phyloP scores from a whole-genome alignment of 2,113 vertebrate species.

The Ornithorhynchus anatinus region DNA sequence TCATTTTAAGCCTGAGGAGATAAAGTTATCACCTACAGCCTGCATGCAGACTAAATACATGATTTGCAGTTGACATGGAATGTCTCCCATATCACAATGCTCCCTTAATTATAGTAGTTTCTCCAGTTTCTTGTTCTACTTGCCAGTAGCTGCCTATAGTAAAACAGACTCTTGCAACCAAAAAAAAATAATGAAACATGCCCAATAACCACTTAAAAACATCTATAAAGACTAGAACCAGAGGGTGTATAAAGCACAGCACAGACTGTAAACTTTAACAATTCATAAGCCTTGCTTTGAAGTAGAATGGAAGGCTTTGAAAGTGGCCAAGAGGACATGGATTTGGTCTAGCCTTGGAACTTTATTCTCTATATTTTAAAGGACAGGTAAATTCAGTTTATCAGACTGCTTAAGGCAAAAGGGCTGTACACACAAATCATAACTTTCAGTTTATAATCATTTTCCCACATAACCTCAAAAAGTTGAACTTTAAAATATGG shows the following conservation, averaged over 20 bases:
- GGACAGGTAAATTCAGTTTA: no score
- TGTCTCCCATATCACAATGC: neutral
- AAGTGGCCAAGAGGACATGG: neutral
- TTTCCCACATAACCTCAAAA: no score
- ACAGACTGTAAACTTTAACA: neutral
- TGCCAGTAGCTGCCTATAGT: conserved; percentile 20
- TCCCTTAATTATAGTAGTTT: conserved; percentile 20
- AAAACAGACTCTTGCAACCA: conserved; percentile 17
- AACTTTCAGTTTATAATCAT: no score
- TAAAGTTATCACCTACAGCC: neutral
- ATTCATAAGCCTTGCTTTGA: neutral
- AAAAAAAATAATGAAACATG: neutral
- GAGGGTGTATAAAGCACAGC: neutral
- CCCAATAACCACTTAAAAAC: neutral
- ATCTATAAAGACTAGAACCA: conserved; percentile 14
- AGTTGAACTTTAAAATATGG: no score
- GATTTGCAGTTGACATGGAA: conserved; percentile 14
- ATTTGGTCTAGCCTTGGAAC: no score
- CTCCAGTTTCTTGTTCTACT: conserved; percentile 10
- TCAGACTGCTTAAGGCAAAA: no score
- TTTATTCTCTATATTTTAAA: no score
- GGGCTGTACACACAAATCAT: no score
- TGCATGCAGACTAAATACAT: neutral
- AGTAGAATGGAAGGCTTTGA: neutral
- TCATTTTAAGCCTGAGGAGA: neutral